Evolutionary conservation across 2,113 vertebrate species (phyloP).

Genomic region (Lamprologus lemairii): DNA sequence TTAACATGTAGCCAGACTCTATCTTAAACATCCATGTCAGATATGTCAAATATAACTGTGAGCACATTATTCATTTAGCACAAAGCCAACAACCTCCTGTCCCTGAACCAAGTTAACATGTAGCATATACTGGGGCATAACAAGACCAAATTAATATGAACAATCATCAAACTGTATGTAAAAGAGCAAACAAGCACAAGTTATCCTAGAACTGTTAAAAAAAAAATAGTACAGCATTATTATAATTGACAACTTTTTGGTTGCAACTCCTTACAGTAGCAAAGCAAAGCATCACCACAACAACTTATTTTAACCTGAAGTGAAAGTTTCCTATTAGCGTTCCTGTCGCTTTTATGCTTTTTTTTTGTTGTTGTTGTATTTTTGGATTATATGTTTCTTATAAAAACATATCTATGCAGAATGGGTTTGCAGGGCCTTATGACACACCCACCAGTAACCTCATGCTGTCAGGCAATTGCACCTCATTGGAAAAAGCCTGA

Average conservation of each 20-base stretch:
- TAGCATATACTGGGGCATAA: not conserved
- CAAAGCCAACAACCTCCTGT: not conserved
- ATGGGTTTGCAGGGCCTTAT: constrained; percentile 55
- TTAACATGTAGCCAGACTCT: not conserved
- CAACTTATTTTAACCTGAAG: not conserved
- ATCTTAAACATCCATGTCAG: not conserved
- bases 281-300: not conserved
- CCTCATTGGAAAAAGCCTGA: constrained; percentile 83
- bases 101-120: not conserved
- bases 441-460: constrained; percentile 67
- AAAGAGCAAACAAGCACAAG: not conserved
- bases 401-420: constrained; percentile 69
- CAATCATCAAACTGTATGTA: not conserved
- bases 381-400: constrained; percentile 72
- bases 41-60: not conserved
- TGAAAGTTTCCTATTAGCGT: not conserved
- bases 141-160: not conserved
- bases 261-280: not conserved
- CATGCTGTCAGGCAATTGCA: constrained; percentile 77
- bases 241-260: not conserved
- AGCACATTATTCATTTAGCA: not conserved
- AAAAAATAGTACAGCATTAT: not conserved
- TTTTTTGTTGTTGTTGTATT: not conserved
- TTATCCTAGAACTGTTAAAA: not conserved
- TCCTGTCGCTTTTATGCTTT: not conserved